A percentile compares a stretch with the other conserved stretches of the same genome.
Evolutionary conservation across 2,113 vertebrate genomes (phyloP).

Genomic region (Aegithalos caudatus): DNA sequence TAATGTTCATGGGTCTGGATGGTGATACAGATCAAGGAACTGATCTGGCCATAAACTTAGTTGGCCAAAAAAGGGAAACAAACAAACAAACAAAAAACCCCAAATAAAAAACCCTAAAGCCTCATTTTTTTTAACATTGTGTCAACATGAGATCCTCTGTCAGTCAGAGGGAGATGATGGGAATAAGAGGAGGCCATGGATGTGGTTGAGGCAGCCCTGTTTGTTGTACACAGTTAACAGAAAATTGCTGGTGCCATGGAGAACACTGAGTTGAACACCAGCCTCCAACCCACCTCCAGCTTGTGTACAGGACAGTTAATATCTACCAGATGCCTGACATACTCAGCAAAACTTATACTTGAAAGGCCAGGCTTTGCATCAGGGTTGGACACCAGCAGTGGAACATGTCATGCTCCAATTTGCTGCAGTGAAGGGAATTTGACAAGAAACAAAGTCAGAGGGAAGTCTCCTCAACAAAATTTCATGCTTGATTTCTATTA

Average conservation of each 20-base stretch:
- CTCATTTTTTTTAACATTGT: neutral
- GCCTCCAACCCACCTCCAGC: neutral
- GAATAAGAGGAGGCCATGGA: neutral
- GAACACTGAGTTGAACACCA: neutral
- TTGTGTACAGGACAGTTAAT: neutral
- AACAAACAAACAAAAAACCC: neutral
- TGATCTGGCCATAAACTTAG: neutral
- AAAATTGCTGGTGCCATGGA: neutral
- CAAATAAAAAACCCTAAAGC: neutral
- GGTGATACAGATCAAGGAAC: neutral
- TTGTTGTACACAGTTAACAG: neutral
- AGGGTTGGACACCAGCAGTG: neutral
- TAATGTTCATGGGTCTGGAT: neutral
- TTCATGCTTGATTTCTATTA: fast-evolving
- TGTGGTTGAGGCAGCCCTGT: neutral
- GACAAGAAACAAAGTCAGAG: neutral
- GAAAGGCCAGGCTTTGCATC: neutral
- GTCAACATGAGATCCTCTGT: neutral
- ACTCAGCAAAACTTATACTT: neutral
- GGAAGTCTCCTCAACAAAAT: neutral
- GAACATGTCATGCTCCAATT: neutral
- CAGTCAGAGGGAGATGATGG: neutral
- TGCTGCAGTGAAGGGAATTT: neutral
- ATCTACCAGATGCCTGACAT: neutral
- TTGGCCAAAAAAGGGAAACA: neutral